A percentile compares a stretch with the other conserved stretches of the same genome.
These are phyloP conservation scores for Guaruba guarouba DNA, from an alignment of 2,113 vertebrate species.

Conservation along the genomic window DNA sequence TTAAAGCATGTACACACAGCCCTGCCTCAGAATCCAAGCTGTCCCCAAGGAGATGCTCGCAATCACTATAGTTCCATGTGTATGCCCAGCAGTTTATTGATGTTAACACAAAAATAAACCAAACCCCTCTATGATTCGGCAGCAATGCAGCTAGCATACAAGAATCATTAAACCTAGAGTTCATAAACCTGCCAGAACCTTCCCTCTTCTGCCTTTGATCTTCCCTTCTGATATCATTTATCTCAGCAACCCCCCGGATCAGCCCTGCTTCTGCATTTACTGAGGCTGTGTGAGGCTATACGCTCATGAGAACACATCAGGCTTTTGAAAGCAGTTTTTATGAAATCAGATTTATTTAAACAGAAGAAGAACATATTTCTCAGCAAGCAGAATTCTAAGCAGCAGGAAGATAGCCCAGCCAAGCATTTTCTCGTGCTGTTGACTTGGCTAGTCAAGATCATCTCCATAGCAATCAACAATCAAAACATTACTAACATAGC, in stretches of 20 bases:
- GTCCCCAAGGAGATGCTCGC: neutral
- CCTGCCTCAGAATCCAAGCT: neutral
- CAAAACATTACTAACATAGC: conserved; percentile 58
- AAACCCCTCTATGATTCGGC: neutral
- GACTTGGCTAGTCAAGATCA: conserved; percentile 49
- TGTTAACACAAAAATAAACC: neutral
- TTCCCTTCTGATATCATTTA: neutral
- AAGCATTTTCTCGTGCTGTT: conserved; percentile 25
- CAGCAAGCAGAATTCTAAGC: neutral
- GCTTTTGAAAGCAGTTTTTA: neutral
- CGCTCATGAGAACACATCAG: neutral
- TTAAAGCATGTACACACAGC: neutral
- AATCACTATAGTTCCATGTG: neutral
- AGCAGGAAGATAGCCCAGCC: neutral
- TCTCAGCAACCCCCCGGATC: neutral
- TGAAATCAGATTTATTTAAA: neutral
- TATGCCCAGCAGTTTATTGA: neutral
- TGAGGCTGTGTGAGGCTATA: neutral
- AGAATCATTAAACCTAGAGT: neutral
- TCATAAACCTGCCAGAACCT: neutral
- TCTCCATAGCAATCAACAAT: conserved; percentile 64
- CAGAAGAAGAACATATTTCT: neutral
- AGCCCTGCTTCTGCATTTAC: neutral
- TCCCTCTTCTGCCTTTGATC: neutral
- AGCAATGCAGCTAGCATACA: neutral